phyloP scores from a whole-genome alignment of 2,113 vertebrate species.

The Serilophus lunatus region DNA sequence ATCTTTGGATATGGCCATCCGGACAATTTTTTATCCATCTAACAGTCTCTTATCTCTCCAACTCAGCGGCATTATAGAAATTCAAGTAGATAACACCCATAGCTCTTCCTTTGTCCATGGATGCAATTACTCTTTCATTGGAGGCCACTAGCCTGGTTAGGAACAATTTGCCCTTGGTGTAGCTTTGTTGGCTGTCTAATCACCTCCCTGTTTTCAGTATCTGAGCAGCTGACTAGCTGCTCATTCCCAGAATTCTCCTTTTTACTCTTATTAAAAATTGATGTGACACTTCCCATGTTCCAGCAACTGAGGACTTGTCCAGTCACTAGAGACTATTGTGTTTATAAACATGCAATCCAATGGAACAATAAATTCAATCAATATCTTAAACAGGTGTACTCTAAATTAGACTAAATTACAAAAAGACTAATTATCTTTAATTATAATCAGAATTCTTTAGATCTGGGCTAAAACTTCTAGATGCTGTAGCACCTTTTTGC shows the following conservation, averaged over 20 bases:
- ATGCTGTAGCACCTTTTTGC: not conserved
- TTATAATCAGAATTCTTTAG: not conserved
- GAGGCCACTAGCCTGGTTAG: not conserved
- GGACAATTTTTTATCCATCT: not conserved
- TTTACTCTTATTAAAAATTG: not conserved
- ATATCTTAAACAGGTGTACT: not conserved
- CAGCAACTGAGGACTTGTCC: not conserved
- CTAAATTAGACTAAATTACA: not conserved
- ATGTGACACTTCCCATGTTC: not conserved
- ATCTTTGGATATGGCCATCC: not conserved
- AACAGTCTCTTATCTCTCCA: not conserved
- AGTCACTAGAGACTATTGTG: not conserved
- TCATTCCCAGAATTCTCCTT: not conserved
- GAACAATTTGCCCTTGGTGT: not conserved
- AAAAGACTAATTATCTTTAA: not conserved
- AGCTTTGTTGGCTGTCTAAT: not conserved
- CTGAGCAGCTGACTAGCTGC: not conserved
- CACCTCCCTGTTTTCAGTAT: accelerated
- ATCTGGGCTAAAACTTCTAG: not conserved
- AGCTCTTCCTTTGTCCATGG: not conserved
- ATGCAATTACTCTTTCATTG: not conserved
- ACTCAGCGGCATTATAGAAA: not conserved
- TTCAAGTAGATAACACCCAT: not conserved
- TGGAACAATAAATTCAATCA: not conserved
- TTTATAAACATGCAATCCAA: not conserved